Base-by-base conservation (phyloP, 2,888 invertebrate genomes). In the Limnephilus lunatus region DNA sequence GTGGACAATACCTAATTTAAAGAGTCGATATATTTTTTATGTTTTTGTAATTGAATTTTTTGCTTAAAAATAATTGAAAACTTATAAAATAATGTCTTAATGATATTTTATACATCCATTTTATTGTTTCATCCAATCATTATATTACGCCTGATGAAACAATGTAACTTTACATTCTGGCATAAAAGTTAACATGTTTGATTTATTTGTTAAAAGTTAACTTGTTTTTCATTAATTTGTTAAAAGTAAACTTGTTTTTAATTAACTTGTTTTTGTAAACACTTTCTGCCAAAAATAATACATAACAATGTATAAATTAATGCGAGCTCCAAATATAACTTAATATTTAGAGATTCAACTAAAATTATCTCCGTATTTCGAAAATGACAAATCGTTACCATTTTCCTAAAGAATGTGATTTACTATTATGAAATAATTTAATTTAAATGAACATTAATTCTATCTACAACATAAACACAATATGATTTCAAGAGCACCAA, bases 291-390 rank as follows among this genome's bases (percentile, higher is more conserved):
- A 25, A 25, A n/a, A 15, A 83, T 25, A 83, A 83, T 83, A 83
- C 11, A 35, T 48, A 14, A 14, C 1, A 48, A 48, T 83, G 9
- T 35, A 15, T 32, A 35, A 83, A 14, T 19, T 83, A 15, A 25
- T 35, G 25, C 35, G 35, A 83, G 35, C 83, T 83, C 48, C 48
- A 53, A 48, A 53, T 53, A 53, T 87, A 68, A 25, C 68, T 68
- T 68, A 68, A 68, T 30, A 48, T 87, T 31, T 44, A 39, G 90
- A 90, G 90, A 90, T 90, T 90, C 90, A 90, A 90, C 90, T 90
- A 90, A 90, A 90, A 90, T 82, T 39, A 44, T 30, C 90, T 90
- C 90, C 90, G 82, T 44, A 80, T 30, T 90, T 25, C 31, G 39
- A 44, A 81, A 90, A 90, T 80, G 32, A 81, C 88, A 81, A 25